Evolutionary conservation across 2,888 invertebrate genomes (phyloP).

Genomic region (Cyclophora punctaria): DNA sequence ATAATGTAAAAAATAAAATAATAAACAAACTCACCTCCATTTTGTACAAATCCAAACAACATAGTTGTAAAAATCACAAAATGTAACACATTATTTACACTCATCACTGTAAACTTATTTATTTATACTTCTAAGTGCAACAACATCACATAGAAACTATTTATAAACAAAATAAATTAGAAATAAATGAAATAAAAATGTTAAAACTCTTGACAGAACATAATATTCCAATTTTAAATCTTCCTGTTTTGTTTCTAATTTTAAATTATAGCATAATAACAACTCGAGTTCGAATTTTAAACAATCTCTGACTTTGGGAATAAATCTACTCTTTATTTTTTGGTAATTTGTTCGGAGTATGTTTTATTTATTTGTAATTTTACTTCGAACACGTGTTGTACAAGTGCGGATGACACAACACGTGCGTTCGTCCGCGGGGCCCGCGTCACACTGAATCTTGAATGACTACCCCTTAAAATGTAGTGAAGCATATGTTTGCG

Average conservation of each 20-base stretch:
- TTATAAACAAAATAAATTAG: no score
- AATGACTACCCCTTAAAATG: slow-evolving; percentile 21
- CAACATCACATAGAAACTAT: not conserved
- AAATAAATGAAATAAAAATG: no score
- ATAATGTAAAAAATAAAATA: no score
- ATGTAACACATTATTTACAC: slow-evolving; percentile 41
- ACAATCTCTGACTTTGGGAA: no score
- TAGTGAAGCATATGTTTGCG: no score
- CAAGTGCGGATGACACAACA: slow-evolving; percentile 9
- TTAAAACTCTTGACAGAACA: no score
- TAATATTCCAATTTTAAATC: no score
- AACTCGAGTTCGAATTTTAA: no score
- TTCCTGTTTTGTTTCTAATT: no score
- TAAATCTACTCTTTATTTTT: no score
- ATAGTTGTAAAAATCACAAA: slow-evolving; percentile 37
- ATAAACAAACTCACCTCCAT: slow-evolving; percentile 43
- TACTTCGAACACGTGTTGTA: slow-evolving; percentile 12
- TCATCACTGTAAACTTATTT: slow-evolving; percentile 39
- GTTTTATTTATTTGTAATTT: slow-evolving; percentile 7
- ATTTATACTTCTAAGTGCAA: not conserved
- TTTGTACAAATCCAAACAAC: slow-evolving; percentile 42
- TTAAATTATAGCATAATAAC: no score
- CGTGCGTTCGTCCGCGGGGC: slow-evolving; percentile 31
- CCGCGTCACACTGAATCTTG: slow-evolving; percentile 37
- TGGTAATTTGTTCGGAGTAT: slow-evolving; percentile 3